phyloP scores from a whole-genome alignment of 2,888 invertebrate species.

The Liodrosophila aerea region DNA sequence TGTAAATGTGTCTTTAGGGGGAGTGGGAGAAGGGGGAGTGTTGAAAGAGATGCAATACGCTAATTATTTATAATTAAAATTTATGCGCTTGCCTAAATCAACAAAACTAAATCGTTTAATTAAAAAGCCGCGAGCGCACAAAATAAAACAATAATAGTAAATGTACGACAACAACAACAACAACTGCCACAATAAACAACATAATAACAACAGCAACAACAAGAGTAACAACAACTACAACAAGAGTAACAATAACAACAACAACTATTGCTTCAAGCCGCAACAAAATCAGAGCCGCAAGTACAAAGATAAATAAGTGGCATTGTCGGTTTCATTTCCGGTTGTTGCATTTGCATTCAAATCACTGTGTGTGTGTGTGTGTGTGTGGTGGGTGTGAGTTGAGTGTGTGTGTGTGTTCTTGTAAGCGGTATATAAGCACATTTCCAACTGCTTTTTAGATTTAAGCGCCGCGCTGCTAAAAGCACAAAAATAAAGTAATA shows the following conservation, averaged over 20 bases:
- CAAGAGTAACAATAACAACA: conserved; percentile 6
- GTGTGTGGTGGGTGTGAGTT: background rate
- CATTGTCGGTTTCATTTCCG: conserved; percentile 78
- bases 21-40: background rate
- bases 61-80: conserved; percentile 73
- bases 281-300: conserved; percentile 75
- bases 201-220: conserved; percentile 8
- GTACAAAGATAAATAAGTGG: conserved; percentile 76
- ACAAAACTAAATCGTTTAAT: conserved; percentile 73
- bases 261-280: conserved; percentile 60
- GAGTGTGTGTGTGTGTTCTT: conserved; percentile 25
- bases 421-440: conserved; percentile 75
- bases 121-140: conserved; percentile 57
- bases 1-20: conserved; percentile 33
- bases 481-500: conserved; percentile 74
- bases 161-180: background rate
- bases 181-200: conserved; percentile 1
- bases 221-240: conserved; percentile 19
- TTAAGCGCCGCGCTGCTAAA: conserved; percentile 68
- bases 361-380: conserved; percentile 35
- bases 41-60: conserved; percentile 6
- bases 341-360: conserved; percentile 74
- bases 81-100: conserved; percentile 71
- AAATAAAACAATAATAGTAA: conserved; percentile 2
- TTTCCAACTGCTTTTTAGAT: conserved; percentile 73